Percentiles rank a stretch among this genome's conserved stretches.
These are phyloP conservation scores for Dermochelys coriacea DNA, from an alignment of 2,797 vertebrate genomes.

Conservation along the genomic window DNA sequence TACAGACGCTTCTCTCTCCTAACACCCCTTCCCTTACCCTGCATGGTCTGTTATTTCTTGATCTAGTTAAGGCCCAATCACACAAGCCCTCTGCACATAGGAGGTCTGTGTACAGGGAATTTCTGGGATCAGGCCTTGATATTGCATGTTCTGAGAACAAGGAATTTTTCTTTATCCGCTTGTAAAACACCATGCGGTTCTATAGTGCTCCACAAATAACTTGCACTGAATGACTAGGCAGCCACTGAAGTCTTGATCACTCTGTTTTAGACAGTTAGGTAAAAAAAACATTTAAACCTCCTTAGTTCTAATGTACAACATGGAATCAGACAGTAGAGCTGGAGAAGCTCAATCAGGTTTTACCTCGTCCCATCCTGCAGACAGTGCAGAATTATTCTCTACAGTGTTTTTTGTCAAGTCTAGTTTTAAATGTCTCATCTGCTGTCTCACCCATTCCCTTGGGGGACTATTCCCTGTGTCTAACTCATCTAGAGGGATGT, in stretches of 20 bases:
- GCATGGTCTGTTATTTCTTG: neutral
- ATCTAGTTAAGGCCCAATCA: neutral
- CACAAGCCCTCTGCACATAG: neutral
- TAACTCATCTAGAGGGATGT: neutral
- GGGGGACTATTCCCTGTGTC: fast-evolving
- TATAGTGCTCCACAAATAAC: neutral
- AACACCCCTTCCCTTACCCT: neutral
- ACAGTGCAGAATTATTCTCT: neutral
- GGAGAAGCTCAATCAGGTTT: fast-evolving
- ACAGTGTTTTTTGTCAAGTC: neutral
- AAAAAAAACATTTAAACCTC: fast-evolving
- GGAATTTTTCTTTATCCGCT: fast-evolving
- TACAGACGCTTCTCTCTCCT: neutral
- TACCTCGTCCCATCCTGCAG: neutral
- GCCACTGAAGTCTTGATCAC: neutral
- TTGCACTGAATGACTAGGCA: fast-evolving
- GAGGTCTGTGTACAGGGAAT: neutral
- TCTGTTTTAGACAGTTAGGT: neutral
- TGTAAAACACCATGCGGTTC: neutral
- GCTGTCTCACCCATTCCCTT: fast-evolving
- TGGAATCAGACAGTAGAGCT: fast-evolving
- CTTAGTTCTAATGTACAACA: fast-evolving
- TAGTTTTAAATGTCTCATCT: fast-evolving
- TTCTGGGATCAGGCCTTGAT: neutral
- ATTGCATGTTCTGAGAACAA: fast-evolving